Base-by-base conservation (phyloP, 2,888 invertebrate genomes). In the Linnaemya tessellans region DNA sequence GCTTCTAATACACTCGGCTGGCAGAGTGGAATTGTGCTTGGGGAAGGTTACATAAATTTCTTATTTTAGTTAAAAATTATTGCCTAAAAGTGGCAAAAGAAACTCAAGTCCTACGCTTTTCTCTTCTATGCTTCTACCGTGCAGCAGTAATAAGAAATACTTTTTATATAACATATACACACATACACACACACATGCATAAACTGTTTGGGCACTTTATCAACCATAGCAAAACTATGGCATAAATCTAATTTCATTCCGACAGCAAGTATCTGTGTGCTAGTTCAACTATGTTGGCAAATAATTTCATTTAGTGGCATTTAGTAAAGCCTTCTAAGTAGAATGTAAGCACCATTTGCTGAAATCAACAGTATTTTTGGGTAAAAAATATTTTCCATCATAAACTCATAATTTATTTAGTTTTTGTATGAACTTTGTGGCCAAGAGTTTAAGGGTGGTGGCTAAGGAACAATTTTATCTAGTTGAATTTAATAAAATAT, bases 301-400 rank as follows among this genome's bases (percentile, higher is more conserved):
- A 87, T 87, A 87, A 86, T 86, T 87, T 86, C 87, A 87, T 86
- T 87, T 81, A 86, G 86, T 87, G 87, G 83, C 87, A 86, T 87
- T 87, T 86, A 86, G 84, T 71, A 80, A 80, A 84, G 80, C 83
- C 84, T 87, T 84, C 80, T 77, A 80, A 80, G 84, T 71, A 80
- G 71, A 80, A 75, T 80, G 60, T 84, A 82, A 77, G 82, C 77
- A 82, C 75, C 77, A 82, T 70, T 82, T 77, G 75, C 70, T 51
- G 64, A 80, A 84, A 80, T 84, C 80, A 80, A 71, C 84, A 80
- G 41, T 74, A 79, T 84, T 74, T 80, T 73, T 13, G 49, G 20
- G 46, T 56, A 84, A 70, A 84, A 84, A 58, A 79, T 84, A 74
- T 84, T 68, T 79, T 74, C 79, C 49, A 73, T 79, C 83, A 84